Evolutionary conservation across 2,797 vertebrate genomes (phyloP).

Genomic region (Sphenodon punctatus): DNA sequence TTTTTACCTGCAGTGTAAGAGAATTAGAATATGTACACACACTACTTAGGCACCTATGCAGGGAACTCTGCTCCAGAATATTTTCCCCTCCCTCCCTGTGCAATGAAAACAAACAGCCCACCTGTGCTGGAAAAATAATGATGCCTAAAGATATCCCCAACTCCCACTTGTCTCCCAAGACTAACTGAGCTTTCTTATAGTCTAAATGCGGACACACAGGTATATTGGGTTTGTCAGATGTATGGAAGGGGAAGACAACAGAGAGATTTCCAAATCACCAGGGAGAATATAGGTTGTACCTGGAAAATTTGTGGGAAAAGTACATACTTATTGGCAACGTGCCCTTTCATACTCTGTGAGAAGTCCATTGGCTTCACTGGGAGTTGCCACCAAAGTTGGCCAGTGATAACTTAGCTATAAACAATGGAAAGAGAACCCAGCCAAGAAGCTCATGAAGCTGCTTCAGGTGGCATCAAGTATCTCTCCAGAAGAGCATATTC

Average conservation of each 20-base stretch:
- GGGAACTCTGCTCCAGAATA: not conserved
- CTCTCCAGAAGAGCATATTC: too few relatives aligned
- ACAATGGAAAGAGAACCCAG: too few relatives aligned
- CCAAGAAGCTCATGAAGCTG: too few relatives aligned
- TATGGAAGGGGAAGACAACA: not conserved
- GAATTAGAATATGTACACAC: too few relatives aligned
- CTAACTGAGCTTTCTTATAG: not conserved
- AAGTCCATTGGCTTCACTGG: accelerated
- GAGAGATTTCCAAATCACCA: not conserved
- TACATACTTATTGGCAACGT: not conserved
- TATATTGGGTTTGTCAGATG: not conserved
- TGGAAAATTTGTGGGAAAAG: not conserved
- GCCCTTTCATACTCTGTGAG: not conserved
- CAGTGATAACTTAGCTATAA: not conserved
- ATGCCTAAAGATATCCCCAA: not conserved
- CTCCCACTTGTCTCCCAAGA: not conserved
- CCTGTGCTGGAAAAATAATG: not conserved
- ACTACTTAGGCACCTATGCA: too few relatives aligned
- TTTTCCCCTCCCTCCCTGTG: not conserved
- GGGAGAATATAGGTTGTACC: not conserved
- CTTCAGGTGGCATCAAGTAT: too few relatives aligned
- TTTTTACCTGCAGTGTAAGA: too few relatives aligned
- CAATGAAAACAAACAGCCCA: not conserved
- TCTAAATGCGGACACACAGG: not conserved
- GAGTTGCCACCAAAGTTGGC: not conserved